Evolutionary conservation across 2,888 invertebrate genomes (phyloP).

Genomic region (Tolmerus cingulatus): DNA sequence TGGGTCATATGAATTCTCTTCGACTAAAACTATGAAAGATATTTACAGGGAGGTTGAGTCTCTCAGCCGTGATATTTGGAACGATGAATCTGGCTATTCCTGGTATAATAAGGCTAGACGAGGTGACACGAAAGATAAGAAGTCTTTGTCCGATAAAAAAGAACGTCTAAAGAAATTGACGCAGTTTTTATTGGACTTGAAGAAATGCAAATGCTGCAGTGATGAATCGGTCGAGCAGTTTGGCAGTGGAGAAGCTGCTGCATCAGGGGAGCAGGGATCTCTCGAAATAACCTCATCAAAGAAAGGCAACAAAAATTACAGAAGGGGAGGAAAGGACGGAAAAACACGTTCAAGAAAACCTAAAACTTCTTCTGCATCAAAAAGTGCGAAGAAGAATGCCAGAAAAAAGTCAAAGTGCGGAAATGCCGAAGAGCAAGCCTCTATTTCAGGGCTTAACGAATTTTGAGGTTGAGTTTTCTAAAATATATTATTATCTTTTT

Average conservation of each 20-base stretch:
- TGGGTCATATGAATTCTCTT: not conserved
- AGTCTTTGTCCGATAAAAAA: not conserved
- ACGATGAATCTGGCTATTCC: not conserved
- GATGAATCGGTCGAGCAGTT: not conserved
- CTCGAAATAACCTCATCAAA: not conserved
- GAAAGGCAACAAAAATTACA: not conserved
- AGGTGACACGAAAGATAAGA: not conserved
- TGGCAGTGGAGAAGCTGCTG: not conserved
- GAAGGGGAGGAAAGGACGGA: not conserved
- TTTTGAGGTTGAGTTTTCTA: not conserved
- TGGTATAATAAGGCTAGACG: not conserved
- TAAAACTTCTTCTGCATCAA: not conserved
- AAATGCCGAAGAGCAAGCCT: not conserved
- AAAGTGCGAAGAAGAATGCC: not conserved
- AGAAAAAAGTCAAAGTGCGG: not conserved
- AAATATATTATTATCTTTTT: not conserved
- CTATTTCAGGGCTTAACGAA: not conserved
- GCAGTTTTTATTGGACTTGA: not conserved
- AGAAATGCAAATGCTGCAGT: not conserved
- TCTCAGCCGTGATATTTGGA: constrained; percentile 11
- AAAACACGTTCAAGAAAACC: not conserved
- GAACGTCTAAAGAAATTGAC: not conserved
- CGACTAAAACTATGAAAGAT: not conserved
- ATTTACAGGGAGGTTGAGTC: constrained; percentile 27
- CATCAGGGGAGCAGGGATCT: constrained; percentile 1